A percentile compares a stretch with the other conserved stretches of the same genome.
phyloP scores from a whole-genome alignment of 2,797 vertebrate genomes.

The Eleutherodactylus coqui region DNA sequence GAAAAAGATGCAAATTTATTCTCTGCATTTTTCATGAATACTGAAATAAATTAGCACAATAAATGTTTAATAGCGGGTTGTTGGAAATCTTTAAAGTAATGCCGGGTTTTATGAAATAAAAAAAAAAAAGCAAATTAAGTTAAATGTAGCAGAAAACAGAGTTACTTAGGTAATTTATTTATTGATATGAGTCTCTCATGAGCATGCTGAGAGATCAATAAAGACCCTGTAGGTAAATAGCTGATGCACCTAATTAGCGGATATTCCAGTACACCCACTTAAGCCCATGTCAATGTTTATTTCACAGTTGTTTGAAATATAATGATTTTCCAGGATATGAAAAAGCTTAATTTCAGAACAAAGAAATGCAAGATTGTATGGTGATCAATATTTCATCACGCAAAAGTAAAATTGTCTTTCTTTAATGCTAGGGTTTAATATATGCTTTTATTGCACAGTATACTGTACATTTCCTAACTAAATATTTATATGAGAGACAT shows the following conservation, averaged over 20 bases:
- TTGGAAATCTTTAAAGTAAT: constrained; percentile 32
- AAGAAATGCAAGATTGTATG: not conserved
- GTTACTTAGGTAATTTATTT: constrained; percentile 26
- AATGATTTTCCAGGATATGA: constrained; percentile 38
- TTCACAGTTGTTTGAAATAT: constrained; percentile 34
- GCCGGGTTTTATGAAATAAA: not conserved
- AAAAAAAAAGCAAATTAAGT: constrained; percentile 3
- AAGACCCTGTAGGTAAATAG: constrained; percentile 14
- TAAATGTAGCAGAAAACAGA: constrained; percentile 11
- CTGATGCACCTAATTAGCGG: constrained; percentile 12
- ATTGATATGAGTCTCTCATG: constrained; percentile 2
- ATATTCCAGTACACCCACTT: not conserved
- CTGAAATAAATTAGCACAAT: not conserved
- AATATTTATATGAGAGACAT: not conserved
- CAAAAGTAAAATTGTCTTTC: not conserved
- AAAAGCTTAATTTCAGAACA: not conserved
- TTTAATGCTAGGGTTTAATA: not conserved
- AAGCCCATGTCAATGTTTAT: constrained; percentile 36
- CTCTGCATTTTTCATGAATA: not conserved
- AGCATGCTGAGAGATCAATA: constrained; percentile 19
- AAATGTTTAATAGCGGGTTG: constrained; percentile 29
- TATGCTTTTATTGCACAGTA: not conserved
- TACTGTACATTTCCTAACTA: not conserved
- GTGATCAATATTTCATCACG: not conserved
- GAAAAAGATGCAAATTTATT: not conserved